Conservation (phyloP, 1,140 invertebrate genomes). For the Chelonus insularis region DNA sequence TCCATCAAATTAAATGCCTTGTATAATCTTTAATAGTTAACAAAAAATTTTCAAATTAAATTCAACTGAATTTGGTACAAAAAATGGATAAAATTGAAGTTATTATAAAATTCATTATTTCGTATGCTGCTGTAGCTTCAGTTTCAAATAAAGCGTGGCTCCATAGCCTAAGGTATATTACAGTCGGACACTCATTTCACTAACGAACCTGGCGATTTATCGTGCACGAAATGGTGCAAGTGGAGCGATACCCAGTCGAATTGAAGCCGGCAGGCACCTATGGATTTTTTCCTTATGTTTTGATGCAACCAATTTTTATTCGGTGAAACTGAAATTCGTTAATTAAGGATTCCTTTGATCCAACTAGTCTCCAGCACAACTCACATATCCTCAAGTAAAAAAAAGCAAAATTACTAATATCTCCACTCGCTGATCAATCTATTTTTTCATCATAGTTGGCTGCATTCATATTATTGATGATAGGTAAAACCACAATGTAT, state of each 20-base stretch:
- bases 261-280: constrained; percentile 35
- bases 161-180: constrained; percentile 28
- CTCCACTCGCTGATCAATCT: too few relatives aligned
- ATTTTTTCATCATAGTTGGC: too few relatives aligned
- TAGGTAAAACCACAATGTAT: too few relatives aligned
- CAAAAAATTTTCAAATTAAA: too few relatives aligned
- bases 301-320: constrained; percentile 8
- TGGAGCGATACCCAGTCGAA: constrained; percentile 36
- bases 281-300: constrained; percentile 31
- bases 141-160: neutral
- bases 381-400: too few relatives aligned
- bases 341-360: too few relatives aligned
- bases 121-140: neutral
- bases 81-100: neutral
- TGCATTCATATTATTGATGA: too few relatives aligned
- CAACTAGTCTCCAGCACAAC: too few relatives aligned
- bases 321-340: too few relatives aligned
- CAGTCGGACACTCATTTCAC: constrained; percentile 38
- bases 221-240: constrained; percentile 29
- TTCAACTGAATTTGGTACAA: too few relatives aligned
- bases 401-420: neutral
- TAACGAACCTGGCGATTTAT: constrained; percentile 46
- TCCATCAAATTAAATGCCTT: too few relatives aligned
- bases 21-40: too few relatives aligned
- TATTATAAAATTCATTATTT: neutral